Evolutionary conservation across 2,113 vertebrate species (phyloP).

Genomic region (Dasyprocta punctata): DNA sequence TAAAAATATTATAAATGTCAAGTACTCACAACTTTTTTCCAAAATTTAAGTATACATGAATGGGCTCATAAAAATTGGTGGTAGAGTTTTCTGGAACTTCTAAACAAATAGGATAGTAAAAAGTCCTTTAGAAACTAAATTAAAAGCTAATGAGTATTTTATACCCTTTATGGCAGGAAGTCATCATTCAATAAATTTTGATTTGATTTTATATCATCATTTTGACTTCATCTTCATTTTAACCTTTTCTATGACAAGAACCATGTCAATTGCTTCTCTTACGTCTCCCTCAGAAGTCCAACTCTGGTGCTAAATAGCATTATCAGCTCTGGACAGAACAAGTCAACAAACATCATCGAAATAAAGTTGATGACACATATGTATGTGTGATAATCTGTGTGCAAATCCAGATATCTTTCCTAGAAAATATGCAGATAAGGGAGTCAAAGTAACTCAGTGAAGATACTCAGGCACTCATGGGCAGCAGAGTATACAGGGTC

Average conservation of each 20-base stretch:
- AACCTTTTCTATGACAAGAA: neutral
- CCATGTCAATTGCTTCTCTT: neutral
- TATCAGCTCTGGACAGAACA: neutral
- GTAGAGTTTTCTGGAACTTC: neutral
- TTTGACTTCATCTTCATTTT: neutral
- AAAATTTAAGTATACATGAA: neutral
- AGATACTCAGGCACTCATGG: neutral
- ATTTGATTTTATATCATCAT: constrained; percentile 29
- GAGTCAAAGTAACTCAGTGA: neutral
- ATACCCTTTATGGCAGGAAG: neutral
- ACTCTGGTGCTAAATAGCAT: neutral
- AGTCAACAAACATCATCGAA: neutral
- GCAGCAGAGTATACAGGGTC: too few relatives aligned
- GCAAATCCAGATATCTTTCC: neutral
- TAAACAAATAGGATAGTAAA: neutral
- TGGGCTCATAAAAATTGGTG: neutral
- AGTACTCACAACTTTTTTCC: neutral
- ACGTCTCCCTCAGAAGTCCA: neutral
- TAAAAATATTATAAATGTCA: neutral
- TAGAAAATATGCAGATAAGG: neutral
- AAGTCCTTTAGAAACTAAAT: neutral
- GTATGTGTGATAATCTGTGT: neutral
- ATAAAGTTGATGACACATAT: neutral
- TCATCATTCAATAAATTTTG: neutral
- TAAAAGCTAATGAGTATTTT: neutral